phyloP scores from a whole-genome alignment of 2,797 vertebrate genomes.

The Chelidonichthys spinosus region DNA sequence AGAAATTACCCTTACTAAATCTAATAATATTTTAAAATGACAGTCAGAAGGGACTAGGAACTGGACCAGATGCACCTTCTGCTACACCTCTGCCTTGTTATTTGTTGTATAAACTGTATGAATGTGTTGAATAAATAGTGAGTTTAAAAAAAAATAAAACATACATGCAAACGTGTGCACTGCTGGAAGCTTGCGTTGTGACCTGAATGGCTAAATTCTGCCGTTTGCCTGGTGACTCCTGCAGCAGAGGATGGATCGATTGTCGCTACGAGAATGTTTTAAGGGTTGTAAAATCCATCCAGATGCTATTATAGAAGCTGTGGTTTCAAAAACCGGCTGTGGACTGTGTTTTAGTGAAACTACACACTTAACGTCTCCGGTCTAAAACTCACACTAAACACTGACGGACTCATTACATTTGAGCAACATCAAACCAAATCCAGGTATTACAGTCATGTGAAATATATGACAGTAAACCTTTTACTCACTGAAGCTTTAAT shows the following conservation, averaged over 20 bases:
- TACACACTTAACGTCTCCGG: constrained; percentile 23
- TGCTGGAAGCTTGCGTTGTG: not conserved
- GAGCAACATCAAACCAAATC: constrained; percentile 28
- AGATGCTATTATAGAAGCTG: constrained; percentile 14
- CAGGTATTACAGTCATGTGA: constrained; percentile 24
- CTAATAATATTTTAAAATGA: too few species aligned
- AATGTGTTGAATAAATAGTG: too few species aligned
- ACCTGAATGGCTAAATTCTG: constrained; percentile 15
- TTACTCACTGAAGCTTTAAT: constrained; percentile 40
- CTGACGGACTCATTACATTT: constrained; percentile 43
- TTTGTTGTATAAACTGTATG: too few species aligned
- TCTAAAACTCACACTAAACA: constrained; percentile 15
- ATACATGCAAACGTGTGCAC: not conserved
- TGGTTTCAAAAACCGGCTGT: not conserved
- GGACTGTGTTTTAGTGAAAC: constrained; percentile 31
- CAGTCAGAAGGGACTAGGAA: too few species aligned
- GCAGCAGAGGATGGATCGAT: constrained; percentile 22
- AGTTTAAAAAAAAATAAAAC: not conserved
- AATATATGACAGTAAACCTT: constrained; percentile 31
- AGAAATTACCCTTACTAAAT: too few species aligned
- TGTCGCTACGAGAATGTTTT: constrained; percentile 24
- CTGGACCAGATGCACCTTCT: too few species aligned
- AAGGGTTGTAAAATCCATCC: constrained; percentile 12
- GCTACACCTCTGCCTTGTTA: too few species aligned
- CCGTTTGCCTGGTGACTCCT: constrained; percentile 26